Percentiles rank a stretch among this genome's conserved stretches.
Conservation (phyloP, 2,797 vertebrate genomes). For the Cyclura pinguis region DNA sequence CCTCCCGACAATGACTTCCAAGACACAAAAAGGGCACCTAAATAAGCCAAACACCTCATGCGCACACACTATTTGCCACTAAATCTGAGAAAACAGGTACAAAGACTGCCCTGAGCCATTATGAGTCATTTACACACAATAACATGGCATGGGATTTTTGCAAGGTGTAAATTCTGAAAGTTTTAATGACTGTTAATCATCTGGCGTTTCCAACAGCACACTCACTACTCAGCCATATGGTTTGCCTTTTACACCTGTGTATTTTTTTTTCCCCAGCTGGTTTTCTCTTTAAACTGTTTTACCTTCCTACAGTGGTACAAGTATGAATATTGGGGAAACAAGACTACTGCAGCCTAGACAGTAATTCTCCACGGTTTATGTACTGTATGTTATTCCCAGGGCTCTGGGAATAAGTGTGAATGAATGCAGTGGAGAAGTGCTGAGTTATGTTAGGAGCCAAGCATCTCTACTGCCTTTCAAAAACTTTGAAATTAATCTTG, state of each 20-base stretch:
- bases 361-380: conserved; percentile 55
- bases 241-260: conserved; percentile 81
- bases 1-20: conserved; percentile 47
- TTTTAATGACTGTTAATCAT: conserved; percentile 83
- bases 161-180: conserved; percentile 82
- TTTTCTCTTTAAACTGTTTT: conserved; percentile 77
- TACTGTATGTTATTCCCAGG: conserved; percentile 36
- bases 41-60: conserved; percentile 49
- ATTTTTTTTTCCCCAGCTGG: conserved; percentile 56
- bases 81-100: conserved; percentile 60
- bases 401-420: conserved; percentile 28
- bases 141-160: conserved; percentile 75
- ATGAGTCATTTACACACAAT: conserved; percentile 77
- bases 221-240: conserved; percentile 78
- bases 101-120: conserved; percentile 68
- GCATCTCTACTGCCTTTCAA: background rate
- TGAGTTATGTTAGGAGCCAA: background rate
- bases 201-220: conserved; percentile 79
- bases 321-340: conserved; percentile 82
- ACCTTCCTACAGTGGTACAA: conserved; percentile 68
- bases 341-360: conserved; percentile 63
- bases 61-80: background rate
- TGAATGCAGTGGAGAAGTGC: background rate
- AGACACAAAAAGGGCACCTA: conserved; percentile 24
- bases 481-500: background rate